Evolutionary conservation across 2,888 invertebrate genomes (phyloP).

Genomic region (Callinectes sapidus): DNA sequence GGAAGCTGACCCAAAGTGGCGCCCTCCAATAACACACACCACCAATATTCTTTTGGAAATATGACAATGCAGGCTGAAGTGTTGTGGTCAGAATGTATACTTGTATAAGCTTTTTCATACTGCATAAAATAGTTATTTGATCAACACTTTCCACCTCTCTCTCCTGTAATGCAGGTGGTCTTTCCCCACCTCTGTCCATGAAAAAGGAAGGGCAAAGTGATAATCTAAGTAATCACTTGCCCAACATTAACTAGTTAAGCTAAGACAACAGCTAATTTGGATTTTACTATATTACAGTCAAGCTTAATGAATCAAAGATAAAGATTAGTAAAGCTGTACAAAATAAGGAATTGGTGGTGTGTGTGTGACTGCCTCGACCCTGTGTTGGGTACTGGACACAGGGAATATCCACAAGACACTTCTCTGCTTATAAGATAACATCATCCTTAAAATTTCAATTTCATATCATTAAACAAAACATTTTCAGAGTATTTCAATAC

Average conservation of each 20-base stretch:
- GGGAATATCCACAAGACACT: slow-evolving; percentile 57
- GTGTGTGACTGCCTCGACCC: slow-evolving; percentile 61
- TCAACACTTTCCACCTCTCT: too few species aligned
- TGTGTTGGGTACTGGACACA: slow-evolving; percentile 69
- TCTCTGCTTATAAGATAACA: slow-evolving; percentile 14
- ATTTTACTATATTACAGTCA: background rate
- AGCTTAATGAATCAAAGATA: background rate
- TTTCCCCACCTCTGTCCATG: background rate
- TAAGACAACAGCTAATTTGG: background rate
- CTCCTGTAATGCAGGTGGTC: too few species aligned
- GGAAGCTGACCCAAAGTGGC: slow-evolving; percentile 68
- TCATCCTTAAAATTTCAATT: background rate
- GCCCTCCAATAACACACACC: slow-evolving; percentile 58
- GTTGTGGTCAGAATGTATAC: background rate
- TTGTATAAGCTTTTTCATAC: background rate
- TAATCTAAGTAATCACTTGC: background rate
- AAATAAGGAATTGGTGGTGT: slow-evolving; percentile 45
- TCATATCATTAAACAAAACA: background rate
- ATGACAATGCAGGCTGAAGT: background rate
- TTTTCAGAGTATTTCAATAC: background rate
- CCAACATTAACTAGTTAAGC: background rate
- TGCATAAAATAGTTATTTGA: too few species aligned
- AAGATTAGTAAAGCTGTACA: background rate
- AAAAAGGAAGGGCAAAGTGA: background rate
- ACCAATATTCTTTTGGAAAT: slow-evolving; percentile 34